Conservation (phyloP, 2,113 vertebrate species). For the Ciconia boyciana region DNA sequence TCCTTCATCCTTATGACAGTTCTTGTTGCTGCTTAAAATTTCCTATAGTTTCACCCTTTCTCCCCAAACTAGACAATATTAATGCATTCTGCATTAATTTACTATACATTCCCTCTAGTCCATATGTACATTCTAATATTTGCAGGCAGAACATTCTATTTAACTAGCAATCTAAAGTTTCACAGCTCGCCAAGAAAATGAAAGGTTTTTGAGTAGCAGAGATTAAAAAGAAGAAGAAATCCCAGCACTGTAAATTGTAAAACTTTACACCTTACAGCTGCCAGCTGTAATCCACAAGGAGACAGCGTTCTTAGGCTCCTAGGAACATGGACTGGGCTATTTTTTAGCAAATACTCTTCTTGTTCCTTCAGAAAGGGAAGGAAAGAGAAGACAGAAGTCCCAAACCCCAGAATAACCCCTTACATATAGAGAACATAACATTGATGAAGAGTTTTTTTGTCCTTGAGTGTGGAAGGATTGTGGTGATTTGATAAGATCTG, state of each 20-base stretch:
- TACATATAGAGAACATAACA: not conserved
- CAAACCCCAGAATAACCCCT: not conserved
- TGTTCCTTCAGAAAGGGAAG: not conserved
- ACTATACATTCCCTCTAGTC: not conserved
- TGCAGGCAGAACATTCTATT: slow-evolving; percentile 16
- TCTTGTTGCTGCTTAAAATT: not conserved
- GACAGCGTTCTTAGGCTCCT: slow-evolving; percentile 2
- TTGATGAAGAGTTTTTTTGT: slow-evolving; percentile 3
- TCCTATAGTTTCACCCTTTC: not conserved
- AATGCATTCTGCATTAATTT: not conserved
- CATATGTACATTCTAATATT: not conserved
- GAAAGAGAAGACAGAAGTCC: not conserved
- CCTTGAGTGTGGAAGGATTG: slow-evolving; percentile 22
- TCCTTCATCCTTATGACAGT: not conserved
- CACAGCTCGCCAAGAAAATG: slow-evolving; percentile 5
- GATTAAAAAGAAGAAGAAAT: slow-evolving; percentile 57
- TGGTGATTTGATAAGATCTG: slow-evolving; percentile 34
- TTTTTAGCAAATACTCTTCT: slow-evolving; percentile 3
- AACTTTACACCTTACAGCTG: slow-evolving; percentile 37
- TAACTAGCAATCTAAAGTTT: slow-evolving; percentile 11
- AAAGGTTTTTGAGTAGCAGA: slow-evolving; percentile 14
- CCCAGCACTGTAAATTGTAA: slow-evolving; percentile 36
- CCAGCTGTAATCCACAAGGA: slow-evolving; percentile 42
- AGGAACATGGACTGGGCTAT: not conserved
- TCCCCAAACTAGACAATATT: not conserved